Conservation (phyloP, 2,888 invertebrate genomes). For the Mylabris sibirica region DNA sequence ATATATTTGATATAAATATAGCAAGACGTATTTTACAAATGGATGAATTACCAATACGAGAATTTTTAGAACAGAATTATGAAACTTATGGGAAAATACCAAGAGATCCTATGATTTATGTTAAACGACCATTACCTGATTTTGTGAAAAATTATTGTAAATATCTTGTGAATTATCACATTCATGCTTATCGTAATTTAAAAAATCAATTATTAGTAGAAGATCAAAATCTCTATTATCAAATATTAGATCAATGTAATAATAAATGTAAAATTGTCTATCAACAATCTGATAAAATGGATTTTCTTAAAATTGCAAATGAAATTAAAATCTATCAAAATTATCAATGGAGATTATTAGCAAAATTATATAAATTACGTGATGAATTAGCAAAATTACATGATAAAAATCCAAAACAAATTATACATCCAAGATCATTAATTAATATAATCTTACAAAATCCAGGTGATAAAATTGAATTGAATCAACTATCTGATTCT, state of each 20-base stretch:
- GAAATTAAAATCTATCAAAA: not conserved
- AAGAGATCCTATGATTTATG: not conserved
- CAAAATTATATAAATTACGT: not conserved
- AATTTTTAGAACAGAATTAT: not conserved
- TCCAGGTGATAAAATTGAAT: not conserved
- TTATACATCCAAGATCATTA: not conserved
- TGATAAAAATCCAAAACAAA: not conserved
- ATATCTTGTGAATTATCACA: not conserved
- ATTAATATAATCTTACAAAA: not conserved
- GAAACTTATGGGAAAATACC: not conserved
- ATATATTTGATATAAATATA: not conserved
- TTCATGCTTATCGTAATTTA: not conserved
- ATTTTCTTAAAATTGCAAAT: not conserved
- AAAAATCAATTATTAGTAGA: not conserved
- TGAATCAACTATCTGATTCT: not conserved
- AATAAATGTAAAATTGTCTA: conserved; percentile 6
- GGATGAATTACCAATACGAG: not conserved
- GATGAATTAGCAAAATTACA: not conserved
- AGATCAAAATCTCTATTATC: not conserved
- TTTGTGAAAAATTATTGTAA: not conserved
- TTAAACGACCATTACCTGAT: not conserved
- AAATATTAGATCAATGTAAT: not conserved
- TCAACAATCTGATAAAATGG: not conserved
- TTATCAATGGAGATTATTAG: not conserved
- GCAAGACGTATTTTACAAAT: not conserved